Evolutionary conservation across 1,140 invertebrate genomes (phyloP), one percentile per base, ranked within the genome.

Genomic region (Philopotamus ludificatus): DNA sequence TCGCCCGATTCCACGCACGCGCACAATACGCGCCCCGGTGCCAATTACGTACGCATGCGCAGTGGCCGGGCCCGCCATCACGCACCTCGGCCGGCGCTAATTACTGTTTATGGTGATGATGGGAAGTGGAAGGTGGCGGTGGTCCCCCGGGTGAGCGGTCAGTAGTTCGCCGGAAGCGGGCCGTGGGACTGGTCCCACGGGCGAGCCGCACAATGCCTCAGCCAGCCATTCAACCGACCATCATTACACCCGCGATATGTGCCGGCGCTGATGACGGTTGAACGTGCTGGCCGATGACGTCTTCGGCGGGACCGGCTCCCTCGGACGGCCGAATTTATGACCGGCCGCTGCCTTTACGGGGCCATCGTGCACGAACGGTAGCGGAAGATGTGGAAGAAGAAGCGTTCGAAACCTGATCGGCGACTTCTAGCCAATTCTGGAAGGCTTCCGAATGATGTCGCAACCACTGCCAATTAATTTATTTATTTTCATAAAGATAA

Each of bases 181-280:
- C 68, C 68, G 68, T 70, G 68, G 54, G 68, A 70, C 15, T 28
- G 49, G 53, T 70, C 68, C 49, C 68, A 66, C 68, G 68, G 47
- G 12, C 10, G n/a, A n/a, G 54, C 41, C 63, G 12, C 12, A 57
- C 54, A 57, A 57, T 57, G 54, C 53, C 26, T 26, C 50, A 18
- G 23, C n/a, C 50, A 53, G 15, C 22, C 28, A 34, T 34, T 34
- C n/a, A 34, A 26, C 18, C 18, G 22, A 53, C 50, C 20, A 18
- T 57, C 20, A 42, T 34, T 57, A 57, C 4, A 53, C 21, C 8
- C 18, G n/a, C 15, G n/a, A 49, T 49, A n/a, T n/a, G n/a, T n/a
- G 42, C 2, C 12, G 42, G 42, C 20, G 42, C 3, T 44, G 34
- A n/a, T 8, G n/a, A 39, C n/a, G n/a, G 42, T 3, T 44, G 2